These are phyloP conservation scores for Stenchaetothrips biformis DNA, from an alignment of 2,888 invertebrate species.

Conservation along the genomic window DNA sequence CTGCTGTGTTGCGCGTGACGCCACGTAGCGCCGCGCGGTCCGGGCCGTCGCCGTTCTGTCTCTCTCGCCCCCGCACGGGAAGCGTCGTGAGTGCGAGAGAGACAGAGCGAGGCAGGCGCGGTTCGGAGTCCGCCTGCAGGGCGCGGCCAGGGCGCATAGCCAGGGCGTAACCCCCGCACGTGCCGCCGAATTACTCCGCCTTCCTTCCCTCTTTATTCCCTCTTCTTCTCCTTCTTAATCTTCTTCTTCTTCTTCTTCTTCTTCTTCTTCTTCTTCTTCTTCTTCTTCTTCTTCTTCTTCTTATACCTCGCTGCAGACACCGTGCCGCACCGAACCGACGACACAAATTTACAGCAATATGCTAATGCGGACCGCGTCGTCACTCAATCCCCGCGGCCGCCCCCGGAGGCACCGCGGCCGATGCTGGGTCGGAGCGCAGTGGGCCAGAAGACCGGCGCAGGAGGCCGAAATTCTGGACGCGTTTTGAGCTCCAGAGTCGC, in stretches of 20 bases:
- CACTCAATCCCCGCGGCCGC: neutral
- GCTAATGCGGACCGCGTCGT: neutral
- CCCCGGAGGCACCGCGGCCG: too few species aligned
- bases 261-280: neutral
- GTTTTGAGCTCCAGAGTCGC: too few species aligned
- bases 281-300: neutral
- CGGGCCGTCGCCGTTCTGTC: too few species aligned
- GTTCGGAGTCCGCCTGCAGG: too few species aligned
- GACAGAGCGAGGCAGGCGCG: too few species aligned
- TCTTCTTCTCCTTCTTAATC: neutral
- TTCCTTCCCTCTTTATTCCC: neutral
- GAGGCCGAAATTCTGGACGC: too few species aligned
- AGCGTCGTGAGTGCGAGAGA: too few species aligned
- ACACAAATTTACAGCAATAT: conserved; percentile 6
- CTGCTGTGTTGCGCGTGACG: neutral
- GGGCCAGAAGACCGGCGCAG: too few species aligned
- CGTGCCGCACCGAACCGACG: neutral
- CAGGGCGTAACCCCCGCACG: neutral
- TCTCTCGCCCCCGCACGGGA: too few species aligned
- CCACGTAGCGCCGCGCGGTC: conserved; percentile 11
- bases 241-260: neutral
- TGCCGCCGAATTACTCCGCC: neutral
- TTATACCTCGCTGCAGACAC: neutral
- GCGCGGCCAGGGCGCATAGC: neutral
- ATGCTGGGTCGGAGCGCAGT: neutral